Evolutionary conservation across 53 echinoderm and acorn worm genomes (phyloP).

Genomic region (Henricia sp.): DNA sequence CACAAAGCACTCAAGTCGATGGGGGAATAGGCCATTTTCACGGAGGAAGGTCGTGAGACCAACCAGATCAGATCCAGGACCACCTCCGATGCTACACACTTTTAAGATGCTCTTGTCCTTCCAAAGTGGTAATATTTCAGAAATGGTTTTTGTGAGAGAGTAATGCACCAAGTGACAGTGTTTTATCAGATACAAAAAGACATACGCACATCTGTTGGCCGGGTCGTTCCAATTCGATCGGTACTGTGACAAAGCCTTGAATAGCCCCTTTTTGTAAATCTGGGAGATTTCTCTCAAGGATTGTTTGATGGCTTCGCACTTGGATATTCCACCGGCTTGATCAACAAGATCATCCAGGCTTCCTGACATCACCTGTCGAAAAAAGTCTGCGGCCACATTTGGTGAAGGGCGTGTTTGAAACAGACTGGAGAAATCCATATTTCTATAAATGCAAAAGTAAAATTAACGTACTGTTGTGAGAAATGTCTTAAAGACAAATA

Average conservation of each 20-base stretch:
- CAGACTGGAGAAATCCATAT: no score
- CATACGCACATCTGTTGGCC: constrained; percentile 19
- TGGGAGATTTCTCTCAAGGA: neutral
- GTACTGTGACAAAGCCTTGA: neutral
- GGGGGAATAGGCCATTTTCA: neutral
- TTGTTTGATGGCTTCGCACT: constrained; percentile 6
- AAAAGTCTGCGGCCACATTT: constrained; percentile 4
- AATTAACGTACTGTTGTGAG: no score
- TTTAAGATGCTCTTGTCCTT: neutral
- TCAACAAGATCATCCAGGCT: neutral
- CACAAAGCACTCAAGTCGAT: constrained; percentile 7
- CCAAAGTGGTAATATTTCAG: neutral
- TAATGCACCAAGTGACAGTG: constrained; percentile 3
- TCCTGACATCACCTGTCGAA: neutral
- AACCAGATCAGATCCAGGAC: constrained; percentile 43
- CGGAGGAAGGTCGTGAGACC: constrained; percentile 21
- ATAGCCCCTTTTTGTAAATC: neutral
- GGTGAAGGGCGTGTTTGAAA: no score
- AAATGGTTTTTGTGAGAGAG: neutral
- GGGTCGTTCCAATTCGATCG: constrained; percentile 6
- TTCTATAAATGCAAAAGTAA: no score
- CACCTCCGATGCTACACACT: constrained; percentile 44
- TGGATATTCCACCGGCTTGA: neutral
- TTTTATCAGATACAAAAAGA: neutral
- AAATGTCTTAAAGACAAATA: no score